These are phyloP conservation scores for Trinorchestia longiramus DNA, from an alignment of 1,140 invertebrate genomes.

Conservation along the genomic window DNA sequence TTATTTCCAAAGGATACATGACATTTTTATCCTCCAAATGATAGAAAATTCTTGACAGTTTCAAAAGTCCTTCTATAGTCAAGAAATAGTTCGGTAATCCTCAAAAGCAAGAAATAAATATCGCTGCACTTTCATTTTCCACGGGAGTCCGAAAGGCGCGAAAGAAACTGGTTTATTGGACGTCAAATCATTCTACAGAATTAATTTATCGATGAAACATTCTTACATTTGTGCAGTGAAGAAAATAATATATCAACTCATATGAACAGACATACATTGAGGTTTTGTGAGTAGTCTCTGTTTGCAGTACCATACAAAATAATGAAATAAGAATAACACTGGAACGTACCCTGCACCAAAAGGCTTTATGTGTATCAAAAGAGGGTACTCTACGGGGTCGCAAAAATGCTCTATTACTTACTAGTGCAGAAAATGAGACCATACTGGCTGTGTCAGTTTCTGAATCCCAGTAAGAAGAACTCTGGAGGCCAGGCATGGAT, in stretches of 20 bases:
- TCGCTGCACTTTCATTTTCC: too few species aligned
- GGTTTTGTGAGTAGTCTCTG: not conserved
- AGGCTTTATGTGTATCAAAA: not conserved
- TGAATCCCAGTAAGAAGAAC: slow-evolving; percentile 22
- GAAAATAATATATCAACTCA: not conserved
- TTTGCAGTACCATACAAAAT: not conserved
- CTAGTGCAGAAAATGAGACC: slow-evolving; percentile 46
- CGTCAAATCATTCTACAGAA: too few species aligned
- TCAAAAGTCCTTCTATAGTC: too few species aligned
- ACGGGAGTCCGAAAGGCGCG: too few species aligned
- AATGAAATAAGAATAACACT: not conserved
- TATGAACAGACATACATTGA: not conserved
- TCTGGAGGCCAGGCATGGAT: slow-evolving; percentile 45
- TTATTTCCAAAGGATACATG: too few species aligned
- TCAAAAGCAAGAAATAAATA: too few species aligned
- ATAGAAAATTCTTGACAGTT: too few species aligned
- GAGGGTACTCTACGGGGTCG: not conserved
- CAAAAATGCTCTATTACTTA: not conserved
- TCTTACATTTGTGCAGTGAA: not conserved
- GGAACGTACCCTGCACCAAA: not conserved
- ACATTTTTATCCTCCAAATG: too few species aligned
- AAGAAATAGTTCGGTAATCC: too few species aligned
- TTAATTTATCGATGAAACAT: not conserved
- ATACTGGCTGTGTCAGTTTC: slow-evolving; percentile 29
- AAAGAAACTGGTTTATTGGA: too few species aligned